These are phyloP conservation scores for Dromas ardeola DNA, from an alignment of 2,113 vertebrate species.

Conservation along the genomic window DNA sequence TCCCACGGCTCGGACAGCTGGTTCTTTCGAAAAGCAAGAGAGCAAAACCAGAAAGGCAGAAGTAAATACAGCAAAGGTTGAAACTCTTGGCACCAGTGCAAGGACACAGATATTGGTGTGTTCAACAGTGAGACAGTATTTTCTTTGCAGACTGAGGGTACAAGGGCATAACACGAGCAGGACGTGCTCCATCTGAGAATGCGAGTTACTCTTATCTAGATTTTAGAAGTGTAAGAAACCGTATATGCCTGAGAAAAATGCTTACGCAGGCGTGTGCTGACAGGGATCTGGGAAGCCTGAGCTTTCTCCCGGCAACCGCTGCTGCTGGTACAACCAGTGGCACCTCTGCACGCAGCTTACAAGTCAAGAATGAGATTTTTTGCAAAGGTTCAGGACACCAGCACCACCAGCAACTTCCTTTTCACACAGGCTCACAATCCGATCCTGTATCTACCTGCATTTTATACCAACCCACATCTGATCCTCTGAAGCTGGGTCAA, in stretches of 20 bases:
- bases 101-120: background rate
- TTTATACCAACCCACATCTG: background rate
- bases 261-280: too few species aligned
- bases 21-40: background rate
- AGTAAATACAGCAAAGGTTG: background rate
- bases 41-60: background rate
- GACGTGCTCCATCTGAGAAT: background rate
- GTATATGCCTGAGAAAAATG: background rate
- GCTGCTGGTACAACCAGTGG: background rate
- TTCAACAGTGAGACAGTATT: background rate
- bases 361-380: background rate
- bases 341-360: background rate
- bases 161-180: background rate
- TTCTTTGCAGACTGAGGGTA: background rate
- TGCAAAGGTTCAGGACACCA: background rate
- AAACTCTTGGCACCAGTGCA: background rate
- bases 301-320: accelerated
- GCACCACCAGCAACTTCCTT: background rate
- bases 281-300: background rate
- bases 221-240: background rate
- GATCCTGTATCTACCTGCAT: background rate
- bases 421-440: background rate
- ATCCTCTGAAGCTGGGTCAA: background rate
- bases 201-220: background rate
- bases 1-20: accelerated